Base-by-base conservation (phyloP, 2,113 vertebrate species). In the Syngnathus floridae region DNA sequence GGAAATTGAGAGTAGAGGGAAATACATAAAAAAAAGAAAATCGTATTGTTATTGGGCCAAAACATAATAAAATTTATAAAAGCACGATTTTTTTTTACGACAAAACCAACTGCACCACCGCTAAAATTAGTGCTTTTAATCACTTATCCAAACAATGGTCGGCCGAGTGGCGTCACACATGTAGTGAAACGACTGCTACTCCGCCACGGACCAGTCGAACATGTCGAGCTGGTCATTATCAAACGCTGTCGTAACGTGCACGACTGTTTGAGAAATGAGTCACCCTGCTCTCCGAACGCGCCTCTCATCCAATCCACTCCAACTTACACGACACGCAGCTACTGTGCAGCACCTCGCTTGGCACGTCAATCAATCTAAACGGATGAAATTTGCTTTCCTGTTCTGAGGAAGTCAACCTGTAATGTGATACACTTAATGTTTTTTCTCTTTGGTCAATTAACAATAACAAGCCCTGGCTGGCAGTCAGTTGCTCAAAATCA, bases 201-300 rank as follows among this genome's bases (percentile, higher is more conserved):
- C 13, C 1, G 54, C 26, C 26, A 35, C 26, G 26, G 54, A 56
- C 54, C 54, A 35, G 54, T 56, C 54, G 16, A 56, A 56, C 54
- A 56, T 56, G 54, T 56, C 54, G 26, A 56, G 54, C 54, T 56
- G 54, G 54, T 56, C 51, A 54, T 54, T 54, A 13, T 54, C 10
- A 54, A 14, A 35, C 54, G 35, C 22, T 54, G 51, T 54, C 51
- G 21, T 22, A 26, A 56, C 54, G 54, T 13, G 26, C 16, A 26
- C 54, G 17, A 56, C 14, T 56, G 26, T 56, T 56, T 16, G 54
- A 12, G 0, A 56, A 56, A 35, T 35, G 54, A 56, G 54, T 56
- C 54, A 35, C 54, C 13, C 9, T 35, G 22, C 51, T 21, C 10
- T 21, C 51, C 51, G 10, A 56, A 6, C 31, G 54, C 48, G 8